Base-by-base conservation (phyloP, 2,888 invertebrate genomes). In the Sinopyrophorus schimmeli region DNA sequence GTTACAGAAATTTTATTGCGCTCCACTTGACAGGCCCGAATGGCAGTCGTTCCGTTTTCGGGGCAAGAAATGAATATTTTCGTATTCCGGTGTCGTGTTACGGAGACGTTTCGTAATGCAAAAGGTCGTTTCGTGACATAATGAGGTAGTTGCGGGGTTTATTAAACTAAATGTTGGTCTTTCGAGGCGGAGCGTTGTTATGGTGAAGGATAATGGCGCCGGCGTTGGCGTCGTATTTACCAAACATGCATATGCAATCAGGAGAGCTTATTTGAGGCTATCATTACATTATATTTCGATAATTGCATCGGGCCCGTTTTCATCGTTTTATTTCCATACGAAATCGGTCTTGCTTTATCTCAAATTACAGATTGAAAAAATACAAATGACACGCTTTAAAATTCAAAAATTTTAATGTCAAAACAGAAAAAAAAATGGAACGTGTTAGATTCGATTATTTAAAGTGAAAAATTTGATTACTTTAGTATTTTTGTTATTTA, bases 141-240 rank as follows among this genome's bases (percentile, higher is more conserved):
- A 54, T 54, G 51, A 54, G 54, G 40, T 43, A 42, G 54, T 54
- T 54, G 49, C 51, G n/a, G 35, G 44, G 51, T 54, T 54, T 54
- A 53, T 54, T 54, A 54, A 41, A 37, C 54, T 54, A 54, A 54
- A 54, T 54, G 52, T 54, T 54, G 48, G 54, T 52, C 53, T 53
- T 34, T 47, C 31, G 41, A 32, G 57, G 57, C 53, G 57, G 57
- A 34, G 54, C 57, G 57, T 55, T 49, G 57, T 50, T 54, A 53
- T 46, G 57, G 57, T 35, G 47, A 57, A 53, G 46, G 47, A 55
- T 57, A 54, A 57, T 57, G 57, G 57, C 57, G 57, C 47, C 52
- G 52, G 43, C 52, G 46, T 42, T 43, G 48, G 54, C 47, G 52
- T 47, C 54, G 52, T 48, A 44, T 54, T 54, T 54, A 52, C 43